phyloP scores from a whole-genome alignment of 2,113 vertebrate species.

The Mellivora capensis region DNA sequence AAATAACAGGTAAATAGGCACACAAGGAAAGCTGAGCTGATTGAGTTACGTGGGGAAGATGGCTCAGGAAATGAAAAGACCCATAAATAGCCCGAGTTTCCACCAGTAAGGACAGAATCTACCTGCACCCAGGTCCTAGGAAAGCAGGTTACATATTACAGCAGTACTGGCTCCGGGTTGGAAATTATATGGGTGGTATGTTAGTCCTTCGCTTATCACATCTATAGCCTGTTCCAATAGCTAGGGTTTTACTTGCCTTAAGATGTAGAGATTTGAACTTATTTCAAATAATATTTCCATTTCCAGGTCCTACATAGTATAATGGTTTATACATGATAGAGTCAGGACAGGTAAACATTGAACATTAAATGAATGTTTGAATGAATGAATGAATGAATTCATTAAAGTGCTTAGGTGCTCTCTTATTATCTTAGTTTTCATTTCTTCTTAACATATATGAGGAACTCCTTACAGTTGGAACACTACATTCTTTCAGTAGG shows the following conservation, averaged over 20 bases:
- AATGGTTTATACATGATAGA: neutral
- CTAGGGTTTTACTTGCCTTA: neutral
- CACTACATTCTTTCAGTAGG: neutral
- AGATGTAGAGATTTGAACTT: neutral
- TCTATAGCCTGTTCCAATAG: neutral
- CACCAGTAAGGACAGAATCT: neutral
- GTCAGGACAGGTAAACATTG: neutral
- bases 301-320: neutral
- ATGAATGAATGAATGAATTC: neutral
- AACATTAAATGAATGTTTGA: neutral
- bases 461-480: neutral
- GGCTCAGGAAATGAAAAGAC: neutral
- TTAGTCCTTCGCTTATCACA: neutral
- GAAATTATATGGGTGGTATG: neutral
- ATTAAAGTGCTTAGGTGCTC: neutral
- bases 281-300: neutral
- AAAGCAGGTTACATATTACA: neutral
- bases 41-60: neutral
- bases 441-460: neutral
- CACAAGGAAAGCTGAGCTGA: neutral
- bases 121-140: neutral
- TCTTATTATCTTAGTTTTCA: neutral
- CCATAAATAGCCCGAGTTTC: neutral
- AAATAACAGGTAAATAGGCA: conserved; percentile 1
- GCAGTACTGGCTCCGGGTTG: rapidly evolving